Evolutionary conservation across 2,113 vertebrate genomes (phyloP), one percentile per base, ranked within the genome.

Genomic region (Corynorhinus townsendii): DNA sequence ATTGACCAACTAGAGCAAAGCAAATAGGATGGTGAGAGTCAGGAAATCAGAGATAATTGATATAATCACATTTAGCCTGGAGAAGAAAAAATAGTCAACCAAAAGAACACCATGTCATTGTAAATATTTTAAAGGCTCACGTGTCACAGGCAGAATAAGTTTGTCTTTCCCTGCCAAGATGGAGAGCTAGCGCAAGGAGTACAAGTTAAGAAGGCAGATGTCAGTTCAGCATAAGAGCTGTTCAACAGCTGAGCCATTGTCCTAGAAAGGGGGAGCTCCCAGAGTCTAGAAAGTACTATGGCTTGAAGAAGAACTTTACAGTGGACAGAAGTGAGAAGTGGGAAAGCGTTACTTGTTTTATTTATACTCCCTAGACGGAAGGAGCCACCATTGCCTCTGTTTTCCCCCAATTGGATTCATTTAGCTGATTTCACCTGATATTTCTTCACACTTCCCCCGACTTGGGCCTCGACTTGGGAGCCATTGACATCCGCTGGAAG

Each of bases 1-100:
- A 86, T 83, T 91, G 71, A 95, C 82, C 73, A 96, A 68, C 69
- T 71, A 84, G 54, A 86, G 17, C 26, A 83, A 96, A 56, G 59
- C 24, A 81, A 54, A 92, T 89, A 83, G 64, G 38, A 73, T 87
- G 38, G 11, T 54, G 54, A 86, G 45, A 77, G 33, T 77, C 43
- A 56, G 66, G 59, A 96, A 94, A 56, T 86, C 52, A 96, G n/a
- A 54, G 73, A 43, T n/a, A 88, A 33, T 90, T 82, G 19, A 85
- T 54, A 72, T 40, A 10, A n/a, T 73, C 9, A 72, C 76, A 84
- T 86, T 91, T 84, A 69, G 11, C 35, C 45, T 90, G 20, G 28
- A 96, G 49, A 89, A 89, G n/a, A 54, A 83, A 95, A 95, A 49
- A 75, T 52, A 22, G 35, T 52, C 49, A 89, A 88, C 89, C 69